Percentiles rank a stretch among this genome's conserved stretches.
Conservation (phyloP, 2,113 vertebrate genomes). For the Siniperca knerii region DNA sequence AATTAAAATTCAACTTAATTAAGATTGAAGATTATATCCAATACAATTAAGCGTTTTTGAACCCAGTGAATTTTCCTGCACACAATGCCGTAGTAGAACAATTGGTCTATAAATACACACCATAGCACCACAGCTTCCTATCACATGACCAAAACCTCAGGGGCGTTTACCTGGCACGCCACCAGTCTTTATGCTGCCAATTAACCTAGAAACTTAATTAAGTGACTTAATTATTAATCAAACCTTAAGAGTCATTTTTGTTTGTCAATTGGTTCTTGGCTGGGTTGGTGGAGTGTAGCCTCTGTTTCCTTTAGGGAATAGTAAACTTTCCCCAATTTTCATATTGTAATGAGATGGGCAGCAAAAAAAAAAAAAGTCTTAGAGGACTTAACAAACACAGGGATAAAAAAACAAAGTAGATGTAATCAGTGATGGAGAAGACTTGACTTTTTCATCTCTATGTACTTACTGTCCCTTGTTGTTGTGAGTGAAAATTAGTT, state of each 20-base stretch:
- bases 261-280: conserved; percentile 53
- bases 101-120: conserved; percentile 33
- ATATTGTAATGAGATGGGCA: not conserved
- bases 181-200: conserved; percentile 49
- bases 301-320: conserved; percentile 17
- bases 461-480: conserved; percentile 1
- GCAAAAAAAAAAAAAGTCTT: not conserved
- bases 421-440: conserved; percentile 1
- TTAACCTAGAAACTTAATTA: conserved; percentile 70
- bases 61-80: conserved; percentile 4
- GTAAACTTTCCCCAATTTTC: conserved; percentile 4
- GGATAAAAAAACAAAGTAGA: not conserved
- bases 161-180: conserved; percentile 50
- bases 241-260: conserved; percentile 50
- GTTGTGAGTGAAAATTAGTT: conserved; percentile 39
- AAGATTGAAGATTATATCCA: conserved; percentile 43
- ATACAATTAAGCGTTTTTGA: conserved; percentile 30
- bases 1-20: conserved; percentile 48
- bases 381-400: not conserved
- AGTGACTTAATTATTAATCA: conserved; percentile 68
- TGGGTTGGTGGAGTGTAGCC: conserved; percentile 8
- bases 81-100: conserved; percentile 19
- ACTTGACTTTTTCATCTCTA: conserved; percentile 42
- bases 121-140: conserved; percentile 1
- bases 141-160: conserved; percentile 37